phyloP scores from a whole-genome alignment of 2,113 vertebrate genomes.

The Panthera uncia region DNA sequence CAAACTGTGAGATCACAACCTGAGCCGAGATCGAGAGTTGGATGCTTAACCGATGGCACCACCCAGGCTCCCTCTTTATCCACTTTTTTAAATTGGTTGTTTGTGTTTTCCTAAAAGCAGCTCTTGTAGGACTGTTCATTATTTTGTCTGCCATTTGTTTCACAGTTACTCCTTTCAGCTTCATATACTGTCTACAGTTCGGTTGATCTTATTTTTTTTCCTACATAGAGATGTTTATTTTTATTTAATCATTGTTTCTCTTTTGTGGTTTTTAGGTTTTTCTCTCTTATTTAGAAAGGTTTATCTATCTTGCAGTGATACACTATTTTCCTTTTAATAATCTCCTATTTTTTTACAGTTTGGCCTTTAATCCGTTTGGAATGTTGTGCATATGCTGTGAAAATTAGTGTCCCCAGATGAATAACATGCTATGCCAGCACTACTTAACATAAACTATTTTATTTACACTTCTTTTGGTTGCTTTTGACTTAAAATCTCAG shows the following conservation, averaged over 20 bases:
- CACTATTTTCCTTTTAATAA: background rate
- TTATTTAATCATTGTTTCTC: background rate
- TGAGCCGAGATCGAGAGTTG: too few relatives aligned
- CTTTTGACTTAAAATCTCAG: background rate
- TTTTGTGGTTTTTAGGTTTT: background rate
- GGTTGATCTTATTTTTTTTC: background rate
- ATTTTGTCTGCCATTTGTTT: background rate
- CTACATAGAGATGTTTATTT: background rate
- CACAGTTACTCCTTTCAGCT: background rate
- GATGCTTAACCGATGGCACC: too few relatives aligned
- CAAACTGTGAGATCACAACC: too few relatives aligned
- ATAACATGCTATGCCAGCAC: background rate
- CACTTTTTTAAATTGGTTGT: background rate
- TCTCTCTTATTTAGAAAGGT: background rate
- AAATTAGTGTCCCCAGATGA: background rate
- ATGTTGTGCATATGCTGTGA: background rate
- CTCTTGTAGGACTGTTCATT: background rate
- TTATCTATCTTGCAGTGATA: background rate
- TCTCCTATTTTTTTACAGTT: background rate
- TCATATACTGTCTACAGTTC: background rate
- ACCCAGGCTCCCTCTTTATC: background rate
- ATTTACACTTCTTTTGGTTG: background rate
- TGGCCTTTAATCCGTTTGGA: background rate
- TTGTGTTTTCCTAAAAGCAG: conserved; percentile 19
- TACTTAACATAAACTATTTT: background rate